Conservation (phyloP, 2,797 vertebrate species). For the Natrix natrix region DNA sequence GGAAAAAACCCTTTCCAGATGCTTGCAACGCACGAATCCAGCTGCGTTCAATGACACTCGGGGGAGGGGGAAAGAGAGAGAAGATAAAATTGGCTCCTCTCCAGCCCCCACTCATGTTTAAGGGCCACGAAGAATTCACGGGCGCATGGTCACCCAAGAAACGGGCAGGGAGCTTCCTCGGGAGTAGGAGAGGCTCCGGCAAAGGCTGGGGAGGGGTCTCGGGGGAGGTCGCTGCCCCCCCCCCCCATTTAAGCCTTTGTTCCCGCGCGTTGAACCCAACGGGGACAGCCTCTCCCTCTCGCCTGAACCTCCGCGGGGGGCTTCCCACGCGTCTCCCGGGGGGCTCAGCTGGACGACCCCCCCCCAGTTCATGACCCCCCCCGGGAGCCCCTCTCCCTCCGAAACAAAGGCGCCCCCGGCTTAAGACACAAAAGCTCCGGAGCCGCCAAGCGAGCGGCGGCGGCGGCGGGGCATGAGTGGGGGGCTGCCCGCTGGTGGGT, state of each 20-base stretch:
- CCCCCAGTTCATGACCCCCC: background rate
- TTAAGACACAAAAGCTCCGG: background rate
- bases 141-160: too few species aligned
- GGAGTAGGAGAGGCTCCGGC: too few species aligned
- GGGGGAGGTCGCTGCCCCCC: background rate
- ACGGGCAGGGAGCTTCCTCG: background rate
- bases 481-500: background rate
- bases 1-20: background rate
- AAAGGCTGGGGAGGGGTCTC: background rate
- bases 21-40: background rate
- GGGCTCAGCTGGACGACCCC: background rate
- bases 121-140: background rate
- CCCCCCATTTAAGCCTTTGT: background rate
- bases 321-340: background rate
- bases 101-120: background rate
- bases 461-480: background rate
- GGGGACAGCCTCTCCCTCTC: background rate
- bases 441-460: too few species aligned
- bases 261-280: background rate
- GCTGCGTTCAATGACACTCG: background rate
- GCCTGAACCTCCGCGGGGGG: background rate
- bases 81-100: background rate
- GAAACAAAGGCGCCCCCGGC: background rate
- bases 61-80: rapidly evolving
- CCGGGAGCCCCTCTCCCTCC: background rate